Percentiles rank a stretch among this genome's conserved stretches.
Conservation (phyloP, 2,888 invertebrate species). For the Drosophila greeni region DNA sequence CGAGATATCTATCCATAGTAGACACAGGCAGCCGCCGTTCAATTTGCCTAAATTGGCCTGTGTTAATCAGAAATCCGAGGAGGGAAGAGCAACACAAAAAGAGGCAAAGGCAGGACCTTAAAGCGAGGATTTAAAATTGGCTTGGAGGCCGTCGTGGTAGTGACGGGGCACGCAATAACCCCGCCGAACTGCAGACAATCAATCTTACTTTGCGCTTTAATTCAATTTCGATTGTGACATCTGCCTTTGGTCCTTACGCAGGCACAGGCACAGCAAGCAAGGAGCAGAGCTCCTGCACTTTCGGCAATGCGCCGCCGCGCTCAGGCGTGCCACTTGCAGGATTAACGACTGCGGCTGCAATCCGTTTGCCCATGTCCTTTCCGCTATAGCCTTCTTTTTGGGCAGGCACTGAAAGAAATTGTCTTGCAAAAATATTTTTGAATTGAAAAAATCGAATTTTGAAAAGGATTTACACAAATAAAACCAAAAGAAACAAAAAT, state of each 20-base stretch:
- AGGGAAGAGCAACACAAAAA: constrained; percentile 16
- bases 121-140: constrained; percentile 41
- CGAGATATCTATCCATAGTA: constrained; percentile 20
- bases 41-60: constrained; percentile 72
- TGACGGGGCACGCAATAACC: constrained; percentile 68
- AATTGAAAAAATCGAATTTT: neutral
- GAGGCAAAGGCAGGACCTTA: constrained; percentile 40
- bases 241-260: constrained; percentile 73
- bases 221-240: constrained; percentile 79
- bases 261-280: constrained; percentile 5
- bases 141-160: constrained; percentile 8
- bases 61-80: constrained; percentile 61
- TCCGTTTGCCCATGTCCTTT: constrained; percentile 62
- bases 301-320: constrained; percentile 72
- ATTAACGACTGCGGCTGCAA: constrained; percentile 67
- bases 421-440: neutral
- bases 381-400: constrained; percentile 14
- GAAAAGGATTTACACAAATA: too few species aligned
- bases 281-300: constrained; percentile 50
- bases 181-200: constrained; percentile 76
- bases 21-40: constrained; percentile 53
- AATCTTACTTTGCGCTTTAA: constrained; percentile 79
- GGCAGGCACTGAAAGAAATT: neutral
- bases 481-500: too few species aligned
- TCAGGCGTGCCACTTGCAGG: constrained; percentile 71